Conservation (phyloP, 1,140 invertebrate genomes). For the Drosophila ogumai region DNA sequence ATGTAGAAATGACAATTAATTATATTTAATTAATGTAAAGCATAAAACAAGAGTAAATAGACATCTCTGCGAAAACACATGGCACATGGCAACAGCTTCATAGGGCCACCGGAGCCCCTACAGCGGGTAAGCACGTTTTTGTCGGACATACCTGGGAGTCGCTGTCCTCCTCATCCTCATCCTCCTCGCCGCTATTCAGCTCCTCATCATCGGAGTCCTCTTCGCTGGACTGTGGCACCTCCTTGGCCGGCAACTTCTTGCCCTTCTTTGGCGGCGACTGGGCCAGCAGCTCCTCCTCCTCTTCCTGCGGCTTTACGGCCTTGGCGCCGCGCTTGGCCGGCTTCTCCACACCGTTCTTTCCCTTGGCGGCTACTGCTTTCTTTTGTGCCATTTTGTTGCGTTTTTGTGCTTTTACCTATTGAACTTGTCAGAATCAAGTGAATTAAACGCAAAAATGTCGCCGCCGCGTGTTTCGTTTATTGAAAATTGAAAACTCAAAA, state of each 20-base stretch:
- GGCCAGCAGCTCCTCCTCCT: constrained; percentile 36
- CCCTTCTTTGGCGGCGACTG: constrained; percentile 32
- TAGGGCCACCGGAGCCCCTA: background rate
- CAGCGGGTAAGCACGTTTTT: background rate
- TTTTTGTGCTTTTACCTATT: background rate
- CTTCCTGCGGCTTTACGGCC: constrained; percentile 20
- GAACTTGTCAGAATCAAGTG: constrained; percentile 1
- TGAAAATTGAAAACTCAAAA: background rate
- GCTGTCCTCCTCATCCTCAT: constrained; percentile 38
- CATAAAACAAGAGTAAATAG: background rate
- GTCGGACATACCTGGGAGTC: constrained; percentile 46
- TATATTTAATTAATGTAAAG: background rate
- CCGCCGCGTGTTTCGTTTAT: constrained; percentile 7
- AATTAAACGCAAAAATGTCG: background rate
- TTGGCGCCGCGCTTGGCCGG: constrained; percentile 42
- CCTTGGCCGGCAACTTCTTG: constrained; percentile 39
- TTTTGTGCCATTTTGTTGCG: constrained; percentile 54
- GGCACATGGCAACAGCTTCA: constrained; percentile 12
- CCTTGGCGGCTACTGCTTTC: constrained; percentile 42
- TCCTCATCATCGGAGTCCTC: constrained; percentile 58
- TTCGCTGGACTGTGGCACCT: constrained; percentile 46
- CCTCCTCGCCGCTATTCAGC: constrained; percentile 13
- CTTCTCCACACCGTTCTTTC: constrained; percentile 37
- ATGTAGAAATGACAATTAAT: background rate
- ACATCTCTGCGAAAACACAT: background rate